Evolutionary conservation across 2,797 vertebrate species (phyloP).

Genomic region (Eurystomus glaucurus): DNA sequence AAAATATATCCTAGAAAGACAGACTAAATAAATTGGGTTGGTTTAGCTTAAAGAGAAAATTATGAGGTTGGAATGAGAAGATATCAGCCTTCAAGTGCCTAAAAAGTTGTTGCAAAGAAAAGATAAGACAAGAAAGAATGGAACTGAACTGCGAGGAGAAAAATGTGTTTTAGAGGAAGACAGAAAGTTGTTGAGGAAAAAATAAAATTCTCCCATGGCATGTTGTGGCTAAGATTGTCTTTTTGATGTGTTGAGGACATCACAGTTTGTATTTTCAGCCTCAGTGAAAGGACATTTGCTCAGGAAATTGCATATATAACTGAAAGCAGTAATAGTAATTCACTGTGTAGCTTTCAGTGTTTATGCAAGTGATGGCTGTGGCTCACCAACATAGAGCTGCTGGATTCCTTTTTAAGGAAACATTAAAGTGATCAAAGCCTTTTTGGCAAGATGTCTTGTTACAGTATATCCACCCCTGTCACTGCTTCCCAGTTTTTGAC

Average conservation of each 20-base stretch:
- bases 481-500: not conserved
- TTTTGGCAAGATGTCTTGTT: not conserved
- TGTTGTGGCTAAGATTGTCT: not conserved
- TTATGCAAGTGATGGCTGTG: not conserved
- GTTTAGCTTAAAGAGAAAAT: not conserved
- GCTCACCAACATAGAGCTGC: not conserved
- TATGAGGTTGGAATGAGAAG: not conserved
- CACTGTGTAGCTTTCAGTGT: not conserved
- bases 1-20: not conserved
- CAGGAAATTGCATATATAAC: slow-evolving; percentile 22
- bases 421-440: not conserved
- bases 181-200: not conserved
- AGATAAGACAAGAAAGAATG: not conserved
- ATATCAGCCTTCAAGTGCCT: not conserved
- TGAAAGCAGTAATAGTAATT: not conserved
- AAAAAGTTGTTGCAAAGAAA: not conserved
- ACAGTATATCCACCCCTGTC: not conserved
- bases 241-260: not conserved
- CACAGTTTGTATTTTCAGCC: not conserved
- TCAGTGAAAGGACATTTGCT: not conserved
- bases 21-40: not conserved
- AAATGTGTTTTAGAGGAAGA: not conserved
- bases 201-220: not conserved
- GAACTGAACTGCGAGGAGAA: not conserved
- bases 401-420: not conserved